Conservation (phyloP, 37 sponge, comb jelly and placozoan genomes). For the Spongilla lacustris region DNA sequence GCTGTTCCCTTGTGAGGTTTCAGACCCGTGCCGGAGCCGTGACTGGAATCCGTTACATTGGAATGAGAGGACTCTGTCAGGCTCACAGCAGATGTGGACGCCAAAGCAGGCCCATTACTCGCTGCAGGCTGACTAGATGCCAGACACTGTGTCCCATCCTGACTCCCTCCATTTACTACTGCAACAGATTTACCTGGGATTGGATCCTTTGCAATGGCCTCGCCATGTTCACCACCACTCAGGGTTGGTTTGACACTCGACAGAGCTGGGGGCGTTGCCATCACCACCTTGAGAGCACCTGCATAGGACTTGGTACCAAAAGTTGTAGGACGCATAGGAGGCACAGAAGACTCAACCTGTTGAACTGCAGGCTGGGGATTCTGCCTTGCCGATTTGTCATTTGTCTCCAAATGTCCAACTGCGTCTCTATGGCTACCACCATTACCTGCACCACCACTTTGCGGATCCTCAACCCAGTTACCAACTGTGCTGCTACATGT, state of each 20-base stretch:
- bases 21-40: neutral
- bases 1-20: neutral
- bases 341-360: neutral
- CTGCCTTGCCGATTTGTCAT: neutral
- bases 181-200: neutral
- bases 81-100: neutral
- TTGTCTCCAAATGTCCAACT: neutral
- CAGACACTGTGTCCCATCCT: neutral
- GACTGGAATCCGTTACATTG: neutral
- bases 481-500: neutral
- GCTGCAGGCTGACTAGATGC: neutral
- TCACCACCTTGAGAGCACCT: neutral
- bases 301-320: neutral
- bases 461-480: neutral
- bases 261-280: neutral
- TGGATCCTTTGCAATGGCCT: neutral
- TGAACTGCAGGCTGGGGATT: too few species aligned
- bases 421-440: neutral
- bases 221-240: neutral
- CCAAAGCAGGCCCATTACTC: neutral
- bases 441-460: neutral
- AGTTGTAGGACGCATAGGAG: neutral
- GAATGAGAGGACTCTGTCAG: neutral
- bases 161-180: neutral
- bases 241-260: neutral